Evolutionary conservation across 1,140 invertebrate genomes (phyloP), one percentile per base, ranked within the genome.

Genomic region (Vanessa atalanta): DNA sequence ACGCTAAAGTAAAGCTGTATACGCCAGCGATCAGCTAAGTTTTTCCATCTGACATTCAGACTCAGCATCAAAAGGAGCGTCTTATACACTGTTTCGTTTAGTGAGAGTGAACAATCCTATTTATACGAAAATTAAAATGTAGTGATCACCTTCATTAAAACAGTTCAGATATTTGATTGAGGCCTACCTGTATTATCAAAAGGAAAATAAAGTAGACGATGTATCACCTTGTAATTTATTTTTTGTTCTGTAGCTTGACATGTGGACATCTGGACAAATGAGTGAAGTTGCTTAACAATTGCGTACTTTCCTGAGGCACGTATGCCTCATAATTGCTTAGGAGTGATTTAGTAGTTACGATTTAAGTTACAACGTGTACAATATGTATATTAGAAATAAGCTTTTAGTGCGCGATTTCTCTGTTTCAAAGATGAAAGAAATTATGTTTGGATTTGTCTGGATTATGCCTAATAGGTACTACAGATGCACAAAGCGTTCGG

Each of bases 261-360:
- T 51, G 20, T 51, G 65, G 65, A 48, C 65, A 66, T 66, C 65
- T 66, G 65, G 47, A 66, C 65, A 26, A 48, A 66, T 66, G 47
- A 66, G 47, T 50, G 20, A 31, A 47, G 64, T 65, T 65, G 47
- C 64, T 23, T 23, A 47, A 65, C 47, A 65, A 26, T 65, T 65
- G 64, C 64, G 65, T 57, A 69, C 50, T 69, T 57, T 69, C 15
- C 37, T 69, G 37, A 23, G 55, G 50, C 51, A n/a, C 26, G 57
- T 61, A n/a, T 61, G 26, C 55, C 13, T 23, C 55, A 61, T 37
- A 61, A 61, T 60, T 61, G 57, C 14, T 23, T 31, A 61, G 57
- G 15, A 61, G 23, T 61, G 23, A 61, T n/a, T 61, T 61, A 61
- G 57, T 37, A 61, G 6, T 23, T 37, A 61, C 26, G 14, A 61